These are phyloP conservation scores for Beroe forskalii DNA, from an alignment of 37 sponge, comb jelly and placozoan species.

Conservation along the genomic window DNA sequence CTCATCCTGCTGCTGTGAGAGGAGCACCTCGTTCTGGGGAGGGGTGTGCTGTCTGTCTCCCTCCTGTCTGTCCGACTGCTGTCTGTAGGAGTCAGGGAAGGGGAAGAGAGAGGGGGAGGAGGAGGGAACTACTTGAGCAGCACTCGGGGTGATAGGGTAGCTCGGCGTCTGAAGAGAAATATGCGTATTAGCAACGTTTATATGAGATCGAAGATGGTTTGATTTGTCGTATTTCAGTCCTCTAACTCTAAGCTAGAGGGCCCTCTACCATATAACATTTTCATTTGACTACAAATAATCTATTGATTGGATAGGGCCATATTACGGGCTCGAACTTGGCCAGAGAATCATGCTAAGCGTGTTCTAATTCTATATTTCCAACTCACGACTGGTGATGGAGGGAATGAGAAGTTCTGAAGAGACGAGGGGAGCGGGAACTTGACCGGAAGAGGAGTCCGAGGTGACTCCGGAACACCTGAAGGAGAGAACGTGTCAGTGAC, in stretches of 20 bases:
- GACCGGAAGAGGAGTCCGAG: neutral
- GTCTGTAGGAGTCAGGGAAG: conserved; percentile 2
- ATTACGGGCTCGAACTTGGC: no score
- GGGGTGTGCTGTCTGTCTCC: neutral
- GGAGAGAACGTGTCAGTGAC: neutral
- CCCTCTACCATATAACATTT: no score
- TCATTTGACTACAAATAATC: no score
- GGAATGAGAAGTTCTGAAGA: neutral
- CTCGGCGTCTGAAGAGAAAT: neutral
- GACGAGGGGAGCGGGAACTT: neutral
- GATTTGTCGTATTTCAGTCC: no score
- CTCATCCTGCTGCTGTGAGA: no score
- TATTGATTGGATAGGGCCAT: no score
- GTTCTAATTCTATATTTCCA: no score
- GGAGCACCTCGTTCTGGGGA: neutral
- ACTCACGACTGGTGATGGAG: conserved; percentile 55
- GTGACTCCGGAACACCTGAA: conserved; percentile 1
- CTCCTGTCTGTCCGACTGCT: neutral
- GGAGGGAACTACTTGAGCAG: neutral
- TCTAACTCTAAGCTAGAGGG: no score
- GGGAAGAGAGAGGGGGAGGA: neutral
- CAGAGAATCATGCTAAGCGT: no score
- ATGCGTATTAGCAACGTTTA: neutral
- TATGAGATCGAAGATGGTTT: no score
- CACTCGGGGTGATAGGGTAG: neutral